Evolutionary conservation across 1,140 invertebrate species (phyloP), one percentile per base, ranked within the genome.

Genomic region (Diachasma alloeum): DNA sequence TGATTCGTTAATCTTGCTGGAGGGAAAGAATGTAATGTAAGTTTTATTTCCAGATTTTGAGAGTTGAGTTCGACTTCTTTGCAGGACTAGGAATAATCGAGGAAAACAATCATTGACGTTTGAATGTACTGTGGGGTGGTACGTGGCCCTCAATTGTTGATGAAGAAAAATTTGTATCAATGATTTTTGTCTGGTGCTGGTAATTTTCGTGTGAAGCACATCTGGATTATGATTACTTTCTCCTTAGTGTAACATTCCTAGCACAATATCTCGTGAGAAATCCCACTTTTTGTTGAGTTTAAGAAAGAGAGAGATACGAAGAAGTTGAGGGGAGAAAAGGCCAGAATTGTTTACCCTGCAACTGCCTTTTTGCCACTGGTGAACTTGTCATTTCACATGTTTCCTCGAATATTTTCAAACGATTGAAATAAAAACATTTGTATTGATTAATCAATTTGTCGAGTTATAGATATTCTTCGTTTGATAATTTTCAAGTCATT

Each of bases 71-170:
- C 31, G 4, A 3, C 6, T 22, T 56, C 19, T 63, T 63, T 26
- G 15, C 59, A 63, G 59, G 59, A 26, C 22, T 53, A 17, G 13
- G 39, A 31, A 31, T 31, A 6, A 56, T 56, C 48, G 19, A 56
- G n/a, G 48, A 26, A 63, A 24, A 26, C 1, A 63, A 26, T 26
- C 24, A 63, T 26, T 63, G 22, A 63, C 11, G 2, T 24, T 17
- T 15, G 2, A 24, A 26, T 63, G 24, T 26, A 1, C 24, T 26
- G 24, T 63, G 59, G 59, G 53, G 24, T 63, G 59, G 19, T 63
- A 15, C 59, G 59, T 63, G 59, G 59, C 59, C 59, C 59, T 63
- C 59, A 63, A 63, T 63, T 63, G 59, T 63, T 63, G 59, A 63
- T 63, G 19, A 17, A 46, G 10, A 46, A 46, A 46, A 46, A 53